A percentile compares a stretch with the other conserved stretches of the same genome.
phyloP scores from a whole-genome alignment of 2,113 vertebrate genomes.

The Prinia subflava region DNA sequence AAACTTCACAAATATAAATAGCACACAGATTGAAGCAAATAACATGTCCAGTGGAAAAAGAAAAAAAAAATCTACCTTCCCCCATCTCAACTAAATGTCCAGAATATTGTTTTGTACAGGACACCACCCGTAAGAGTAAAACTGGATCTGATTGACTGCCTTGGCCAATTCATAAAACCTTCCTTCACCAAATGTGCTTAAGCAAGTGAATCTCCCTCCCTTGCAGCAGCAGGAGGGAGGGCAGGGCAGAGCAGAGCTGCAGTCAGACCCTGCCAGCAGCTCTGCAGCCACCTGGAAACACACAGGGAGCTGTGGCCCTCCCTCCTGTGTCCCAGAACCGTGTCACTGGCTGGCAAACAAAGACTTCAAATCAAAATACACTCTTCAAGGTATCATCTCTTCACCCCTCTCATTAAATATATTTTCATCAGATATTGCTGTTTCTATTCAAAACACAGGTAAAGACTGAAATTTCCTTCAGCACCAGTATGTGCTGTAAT shows the following conservation, averaged over 20 bases:
- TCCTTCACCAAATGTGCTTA: not conserved
- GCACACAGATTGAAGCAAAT: not conserved
- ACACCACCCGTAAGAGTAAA: not conserved
- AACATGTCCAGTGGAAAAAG: not conserved
- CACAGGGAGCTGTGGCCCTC: accelerated
- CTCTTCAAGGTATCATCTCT: not conserved
- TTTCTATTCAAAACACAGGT: not conserved
- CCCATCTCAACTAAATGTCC: not conserved
- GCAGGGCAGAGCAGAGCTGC: not conserved
- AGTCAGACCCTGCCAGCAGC: not conserved
- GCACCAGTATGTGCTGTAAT: not conserved
- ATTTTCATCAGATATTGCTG: not conserved
- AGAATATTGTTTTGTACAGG: not conserved
- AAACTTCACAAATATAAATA: not conserved
- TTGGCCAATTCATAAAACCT: not conserved
- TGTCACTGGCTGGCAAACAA: not conserved
- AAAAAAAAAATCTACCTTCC: not conserved
- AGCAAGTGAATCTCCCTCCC: not conserved
- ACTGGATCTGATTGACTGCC: not conserved
- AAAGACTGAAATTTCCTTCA: not conserved
- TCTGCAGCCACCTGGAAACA: not conserved
- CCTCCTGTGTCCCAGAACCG: accelerated
- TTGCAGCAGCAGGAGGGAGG: not conserved
- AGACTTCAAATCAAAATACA: not conserved
- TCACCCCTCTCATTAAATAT: not conserved